These are phyloP conservation scores for Phaethon lepturus DNA, from an alignment of 2,113 vertebrate genomes.

Conservation along the genomic window DNA sequence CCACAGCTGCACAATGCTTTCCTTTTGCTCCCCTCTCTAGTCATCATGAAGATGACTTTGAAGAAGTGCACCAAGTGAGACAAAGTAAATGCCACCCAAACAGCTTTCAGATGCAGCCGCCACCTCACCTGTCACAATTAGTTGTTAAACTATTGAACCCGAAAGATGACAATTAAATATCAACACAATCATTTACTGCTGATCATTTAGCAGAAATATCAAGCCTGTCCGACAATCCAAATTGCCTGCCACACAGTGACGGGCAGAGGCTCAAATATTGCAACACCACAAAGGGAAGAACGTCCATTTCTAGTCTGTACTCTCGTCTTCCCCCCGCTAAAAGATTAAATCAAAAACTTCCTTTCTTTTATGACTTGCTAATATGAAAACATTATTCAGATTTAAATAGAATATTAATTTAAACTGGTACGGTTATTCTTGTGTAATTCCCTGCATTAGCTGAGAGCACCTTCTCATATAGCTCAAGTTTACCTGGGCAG, in stretches of 20 bases:
- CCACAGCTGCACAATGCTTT: background rate
- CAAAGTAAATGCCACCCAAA: background rate
- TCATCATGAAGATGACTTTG: background rate
- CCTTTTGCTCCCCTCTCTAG: background rate
- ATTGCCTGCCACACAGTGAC: slow-evolving; percentile 2
- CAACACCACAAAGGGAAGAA: background rate
- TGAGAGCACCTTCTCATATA: background rate
- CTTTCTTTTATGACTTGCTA: background rate
- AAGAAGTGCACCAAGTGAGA: background rate
- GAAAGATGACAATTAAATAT: slow-evolving; percentile 49
- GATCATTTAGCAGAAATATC: slow-evolving; percentile 37
- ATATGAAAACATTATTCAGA: background rate
- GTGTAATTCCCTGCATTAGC: background rate
- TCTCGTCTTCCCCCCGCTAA: background rate
- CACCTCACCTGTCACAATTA: background rate
- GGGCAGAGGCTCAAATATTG: background rate
- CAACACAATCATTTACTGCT: slow-evolving; percentile 9
- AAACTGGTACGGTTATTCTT: background rate
- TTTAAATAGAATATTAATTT: background rate
- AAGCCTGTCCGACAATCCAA: background rate
- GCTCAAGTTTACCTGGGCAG: background rate
- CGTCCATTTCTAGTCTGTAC: background rate
- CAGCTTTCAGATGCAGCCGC: background rate
- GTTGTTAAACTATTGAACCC: slow-evolving; percentile 20
- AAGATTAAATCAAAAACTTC: background rate